Conservation (phyloP, 2,113 vertebrate species). For the Sinocyclocheilus anophthalmus region DNA sequence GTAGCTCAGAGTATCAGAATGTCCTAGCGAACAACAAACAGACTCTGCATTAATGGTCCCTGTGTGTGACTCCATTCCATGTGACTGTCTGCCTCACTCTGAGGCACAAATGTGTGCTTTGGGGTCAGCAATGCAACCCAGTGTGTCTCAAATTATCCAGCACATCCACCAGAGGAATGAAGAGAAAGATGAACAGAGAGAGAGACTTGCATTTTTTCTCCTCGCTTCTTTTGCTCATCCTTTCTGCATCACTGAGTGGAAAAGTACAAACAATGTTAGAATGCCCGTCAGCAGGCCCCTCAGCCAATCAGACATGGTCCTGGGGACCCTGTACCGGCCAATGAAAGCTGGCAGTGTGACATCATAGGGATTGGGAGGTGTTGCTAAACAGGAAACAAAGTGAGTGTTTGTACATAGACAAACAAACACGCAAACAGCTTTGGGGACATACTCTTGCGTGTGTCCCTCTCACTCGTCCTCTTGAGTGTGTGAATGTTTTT, state of each 20-base stretch:
- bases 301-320: slow-evolving; percentile 29
- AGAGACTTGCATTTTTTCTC: slow-evolving; percentile 48
- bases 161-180: slow-evolving; percentile 30
- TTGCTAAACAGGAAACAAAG: slow-evolving; percentile 76
- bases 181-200: not conserved
- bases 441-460: not conserved
- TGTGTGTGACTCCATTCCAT: slow-evolving; percentile 3
- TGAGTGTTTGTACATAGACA: slow-evolving; percentile 70
- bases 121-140: slow-evolving; percentile 42
- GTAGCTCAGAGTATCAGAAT: slow-evolving; percentile 33
- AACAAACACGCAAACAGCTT: slow-evolving; percentile 17
- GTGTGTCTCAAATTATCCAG: slow-evolving; percentile 53
- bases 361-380: slow-evolving; percentile 61
- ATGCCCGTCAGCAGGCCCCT: slow-evolving; percentile 56
- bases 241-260: slow-evolving; percentile 60
- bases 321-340: slow-evolving; percentile 58
- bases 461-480: not conserved
- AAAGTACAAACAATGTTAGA: slow-evolving; percentile 65
- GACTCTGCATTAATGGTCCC: not conserved
- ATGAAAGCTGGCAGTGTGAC: slow-evolving; percentile 70
- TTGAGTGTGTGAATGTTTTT: slow-evolving; percentile 27
- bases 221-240: slow-evolving; percentile 29
- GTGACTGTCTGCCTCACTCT: slow-evolving; percentile 29
- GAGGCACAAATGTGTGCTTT: slow-evolving; percentile 24
- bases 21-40: slow-evolving; percentile 10